Percentiles rank a stretch among this genome's conserved stretches.
These are phyloP conservation scores for Myoxocephalus aenaeus DNA, from an alignment of 2,797 vertebrate species.

Conservation along the genomic window DNA sequence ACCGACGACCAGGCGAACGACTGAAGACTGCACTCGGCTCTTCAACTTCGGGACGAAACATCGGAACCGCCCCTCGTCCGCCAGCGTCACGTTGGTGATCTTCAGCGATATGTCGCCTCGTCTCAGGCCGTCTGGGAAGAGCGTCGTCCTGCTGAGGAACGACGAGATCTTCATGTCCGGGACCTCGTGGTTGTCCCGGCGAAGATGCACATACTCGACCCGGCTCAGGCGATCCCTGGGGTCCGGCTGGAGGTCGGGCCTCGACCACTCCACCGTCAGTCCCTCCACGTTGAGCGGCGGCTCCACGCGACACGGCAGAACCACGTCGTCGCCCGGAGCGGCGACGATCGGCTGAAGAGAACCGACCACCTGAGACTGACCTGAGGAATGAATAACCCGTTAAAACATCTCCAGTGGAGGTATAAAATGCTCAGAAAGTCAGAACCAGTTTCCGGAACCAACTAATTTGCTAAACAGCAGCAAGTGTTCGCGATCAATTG, in stretches of 20 bases:
- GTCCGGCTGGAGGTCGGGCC: conserved; percentile 1
- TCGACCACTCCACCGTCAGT: conserved; percentile 42
- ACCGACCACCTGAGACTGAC: conserved; percentile 11
- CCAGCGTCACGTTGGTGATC: conserved; percentile 22
- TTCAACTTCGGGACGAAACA: conserved; percentile 45
- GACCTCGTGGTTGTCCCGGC: conserved; percentile 5
- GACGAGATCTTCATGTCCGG: conserved; percentile 9
- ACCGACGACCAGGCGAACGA: conserved; percentile 20
- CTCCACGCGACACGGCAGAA: conserved; percentile 39
- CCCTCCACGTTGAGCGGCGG: background rate
- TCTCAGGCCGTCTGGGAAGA: background rate
- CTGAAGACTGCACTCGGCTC: fast-evolving
- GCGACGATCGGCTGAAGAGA: background rate
- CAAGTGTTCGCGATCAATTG: no score
- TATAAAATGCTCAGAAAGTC: no score
- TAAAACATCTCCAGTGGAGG: background rate
- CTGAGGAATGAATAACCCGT: conserved; percentile 15
- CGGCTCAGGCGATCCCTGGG: fast-evolving
- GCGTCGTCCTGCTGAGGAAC: background rate
- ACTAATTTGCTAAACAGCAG: no score
- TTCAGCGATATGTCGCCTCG: conserved; percentile 13
- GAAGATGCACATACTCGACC: conserved; percentile 30
- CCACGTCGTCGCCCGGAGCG: conserved; percentile 13
- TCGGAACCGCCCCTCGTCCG: conserved; percentile 18
- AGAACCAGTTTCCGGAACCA: background rate